Percentiles rank a stretch among this genome's conserved stretches.
phyloP scores from a whole-genome alignment of 2,888 invertebrate genomes.

The Enchytraeus crypticus region DNA sequence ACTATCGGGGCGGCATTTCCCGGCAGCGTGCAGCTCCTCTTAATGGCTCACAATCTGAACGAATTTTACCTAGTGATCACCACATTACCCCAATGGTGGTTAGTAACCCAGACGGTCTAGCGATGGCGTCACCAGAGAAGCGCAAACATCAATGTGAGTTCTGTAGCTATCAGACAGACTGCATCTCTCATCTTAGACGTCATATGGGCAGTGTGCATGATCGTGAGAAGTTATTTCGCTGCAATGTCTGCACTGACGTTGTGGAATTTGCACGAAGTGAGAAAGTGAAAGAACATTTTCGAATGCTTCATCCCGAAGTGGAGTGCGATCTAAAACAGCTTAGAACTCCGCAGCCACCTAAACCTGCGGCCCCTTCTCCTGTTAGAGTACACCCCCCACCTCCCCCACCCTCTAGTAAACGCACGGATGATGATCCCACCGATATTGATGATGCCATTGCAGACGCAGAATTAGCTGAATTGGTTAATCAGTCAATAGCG shows the following conservation, averaged over 20 bases:
- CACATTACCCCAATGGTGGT: no score
- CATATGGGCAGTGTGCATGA: slow-evolving; percentile 23
- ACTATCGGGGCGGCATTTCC: not conserved
- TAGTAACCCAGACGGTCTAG: not conserved
- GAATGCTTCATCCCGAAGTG: slow-evolving; percentile 19
- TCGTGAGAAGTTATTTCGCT: slow-evolving; percentile 18
- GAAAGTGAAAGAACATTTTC: slow-evolving; percentile 24
- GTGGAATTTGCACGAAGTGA: slow-evolving; percentile 24
- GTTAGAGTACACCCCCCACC: not conserved
- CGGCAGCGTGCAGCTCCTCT: not conserved
- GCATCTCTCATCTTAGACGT: slow-evolving; percentile 24
- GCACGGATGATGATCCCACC: not conserved
- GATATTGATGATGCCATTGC: not conserved
- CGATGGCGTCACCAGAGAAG: not conserved
- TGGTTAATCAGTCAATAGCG: not conserved
- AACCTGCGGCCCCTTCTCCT: not conserved
- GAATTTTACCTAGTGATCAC: no score
- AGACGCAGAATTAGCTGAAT: not conserved
- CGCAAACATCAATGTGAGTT: slow-evolving; percentile 21
- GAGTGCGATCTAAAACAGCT: slow-evolving; percentile 16
- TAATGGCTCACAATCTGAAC: not conserved
- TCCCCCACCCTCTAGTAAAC: no score
- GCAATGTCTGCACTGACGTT: slow-evolving; percentile 22
- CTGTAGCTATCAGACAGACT: slow-evolving; percentile 25
- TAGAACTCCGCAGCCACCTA: slow-evolving; percentile 2